Percentiles rank a stretch among this genome's conserved stretches.
Evolutionary conservation across 2,113 vertebrate species (phyloP).

Genomic region (Phylloscopus whistleri): DNA sequence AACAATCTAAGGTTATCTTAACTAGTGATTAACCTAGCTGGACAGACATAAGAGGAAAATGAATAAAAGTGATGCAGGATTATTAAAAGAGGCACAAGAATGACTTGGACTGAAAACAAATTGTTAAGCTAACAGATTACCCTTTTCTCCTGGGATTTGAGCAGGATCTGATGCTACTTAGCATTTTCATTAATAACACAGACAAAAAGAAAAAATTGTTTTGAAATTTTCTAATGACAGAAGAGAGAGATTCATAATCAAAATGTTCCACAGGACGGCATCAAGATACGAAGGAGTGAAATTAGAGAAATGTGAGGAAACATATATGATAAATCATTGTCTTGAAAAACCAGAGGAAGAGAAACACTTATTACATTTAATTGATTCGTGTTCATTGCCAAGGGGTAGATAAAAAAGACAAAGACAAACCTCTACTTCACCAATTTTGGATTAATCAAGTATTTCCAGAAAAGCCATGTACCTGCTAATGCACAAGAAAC

Average conservation of each 20-base stretch:
- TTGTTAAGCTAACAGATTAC: neutral
- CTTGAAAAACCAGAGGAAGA: neutral
- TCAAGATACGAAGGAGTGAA: neutral
- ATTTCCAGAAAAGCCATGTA: neutral
- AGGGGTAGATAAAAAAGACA: neutral
- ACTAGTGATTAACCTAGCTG: neutral
- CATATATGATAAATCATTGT: neutral
- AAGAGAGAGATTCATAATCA: neutral
- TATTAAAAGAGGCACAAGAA: neutral
- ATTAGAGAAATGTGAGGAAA: neutral
- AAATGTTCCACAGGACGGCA: neutral
- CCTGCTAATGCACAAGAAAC: neutral
- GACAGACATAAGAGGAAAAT: neutral
- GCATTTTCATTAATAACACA: neutral
- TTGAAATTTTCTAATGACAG: neutral
- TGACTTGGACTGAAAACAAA: neutral
- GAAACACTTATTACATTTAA: neutral
- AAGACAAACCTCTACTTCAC: neutral
- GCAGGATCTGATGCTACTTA: neutral
- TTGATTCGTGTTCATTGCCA: neutral
- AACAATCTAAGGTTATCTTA: neutral
- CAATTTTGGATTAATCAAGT: neutral
- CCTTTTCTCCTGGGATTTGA: neutral
- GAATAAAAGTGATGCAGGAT: neutral
- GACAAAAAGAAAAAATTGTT: neutral